Conservation (phyloP, 1,140 invertebrate species). For the Carcinoscorpius rotundicauda region DNA sequence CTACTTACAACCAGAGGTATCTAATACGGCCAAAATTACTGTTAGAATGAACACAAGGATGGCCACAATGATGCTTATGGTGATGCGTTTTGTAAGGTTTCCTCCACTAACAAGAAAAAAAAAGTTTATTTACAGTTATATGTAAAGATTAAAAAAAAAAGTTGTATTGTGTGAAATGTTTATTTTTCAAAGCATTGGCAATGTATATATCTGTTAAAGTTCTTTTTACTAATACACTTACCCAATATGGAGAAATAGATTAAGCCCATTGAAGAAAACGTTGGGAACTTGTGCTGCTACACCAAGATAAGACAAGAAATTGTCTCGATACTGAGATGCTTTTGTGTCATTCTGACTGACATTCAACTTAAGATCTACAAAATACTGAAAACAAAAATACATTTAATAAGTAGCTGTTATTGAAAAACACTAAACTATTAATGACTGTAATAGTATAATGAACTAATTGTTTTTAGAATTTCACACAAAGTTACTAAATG, state of each 20-base stretch:
- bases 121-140: too few relatives aligned
- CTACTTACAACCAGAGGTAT: conserved; percentile 54
- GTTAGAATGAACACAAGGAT: conserved; percentile 82
- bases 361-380: conserved; percentile 73
- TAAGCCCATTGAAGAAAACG: conserved; percentile 87
- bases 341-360: conserved; percentile 39
- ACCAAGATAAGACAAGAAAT: conserved; percentile 70
- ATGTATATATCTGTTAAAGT: too few relatives aligned
- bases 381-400: conserved; percentile 52
- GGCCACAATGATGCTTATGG: conserved; percentile 77
- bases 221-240: conserved; percentile 37
- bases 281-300: conserved; percentile 90
- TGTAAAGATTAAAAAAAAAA: too few relatives aligned
- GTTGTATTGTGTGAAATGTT: too few relatives aligned
- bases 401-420: too few relatives aligned
- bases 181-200: too few relatives aligned
- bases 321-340: conserved; percentile 43
- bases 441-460: too few relatives aligned
- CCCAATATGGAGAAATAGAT: conserved; percentile 82
- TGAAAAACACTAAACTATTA: too few relatives aligned
- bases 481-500: too few relatives aligned
- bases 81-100: conserved; percentile 72
- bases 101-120: conserved; percentile 43
- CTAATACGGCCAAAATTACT: conserved; percentile 78
- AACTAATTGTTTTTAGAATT: too few relatives aligned